These are phyloP conservation scores for Helobdella robusta DNA, from an alignment of 2,888 invertebrate species.

Conservation along the genomic window DNA sequence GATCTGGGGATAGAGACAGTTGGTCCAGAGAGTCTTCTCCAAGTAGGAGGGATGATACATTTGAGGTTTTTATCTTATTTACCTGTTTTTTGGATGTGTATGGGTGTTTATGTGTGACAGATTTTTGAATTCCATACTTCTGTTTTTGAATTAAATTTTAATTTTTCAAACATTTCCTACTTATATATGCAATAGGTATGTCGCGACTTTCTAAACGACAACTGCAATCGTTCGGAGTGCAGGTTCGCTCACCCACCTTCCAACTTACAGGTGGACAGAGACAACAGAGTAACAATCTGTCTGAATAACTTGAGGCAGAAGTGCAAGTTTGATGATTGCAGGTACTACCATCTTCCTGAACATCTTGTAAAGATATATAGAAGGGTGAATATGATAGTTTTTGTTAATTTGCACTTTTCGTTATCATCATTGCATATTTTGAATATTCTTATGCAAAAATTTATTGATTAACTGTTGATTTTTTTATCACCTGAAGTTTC, in stretches of 20 bases:
- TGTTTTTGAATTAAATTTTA: too few relatives aligned
- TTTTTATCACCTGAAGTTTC: too few relatives aligned
- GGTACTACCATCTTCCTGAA: constrained; percentile 99
- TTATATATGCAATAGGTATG: constrained; percentile 53
- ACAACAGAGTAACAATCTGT: constrained; percentile 94
- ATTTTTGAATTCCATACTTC: too few relatives aligned
- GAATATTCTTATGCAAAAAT: too few relatives aligned
- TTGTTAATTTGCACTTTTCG: too few relatives aligned
- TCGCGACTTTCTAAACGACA: constrained; percentile 96
- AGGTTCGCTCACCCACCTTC: constrained; percentile 95
- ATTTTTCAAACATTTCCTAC: not conserved
- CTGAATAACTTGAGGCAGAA: constrained; percentile 77
- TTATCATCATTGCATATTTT: too few relatives aligned
- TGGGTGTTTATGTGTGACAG: too few relatives aligned
- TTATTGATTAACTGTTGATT: too few relatives aligned
- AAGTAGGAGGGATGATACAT: too few relatives aligned
- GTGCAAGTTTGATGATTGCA: constrained; percentile 97
- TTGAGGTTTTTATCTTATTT: too few relatives aligned
- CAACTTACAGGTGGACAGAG: constrained; percentile 72
- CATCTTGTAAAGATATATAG: constrained; percentile 72
- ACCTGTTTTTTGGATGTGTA: too few relatives aligned
- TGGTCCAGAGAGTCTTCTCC: too few relatives aligned
- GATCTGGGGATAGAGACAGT: not conserved
- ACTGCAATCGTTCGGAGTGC: constrained; percentile 95
- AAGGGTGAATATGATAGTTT: not conserved